phyloP scores from a whole-genome alignment of 2,113 vertebrate genomes.

The Epinephelus cyanopodus region DNA sequence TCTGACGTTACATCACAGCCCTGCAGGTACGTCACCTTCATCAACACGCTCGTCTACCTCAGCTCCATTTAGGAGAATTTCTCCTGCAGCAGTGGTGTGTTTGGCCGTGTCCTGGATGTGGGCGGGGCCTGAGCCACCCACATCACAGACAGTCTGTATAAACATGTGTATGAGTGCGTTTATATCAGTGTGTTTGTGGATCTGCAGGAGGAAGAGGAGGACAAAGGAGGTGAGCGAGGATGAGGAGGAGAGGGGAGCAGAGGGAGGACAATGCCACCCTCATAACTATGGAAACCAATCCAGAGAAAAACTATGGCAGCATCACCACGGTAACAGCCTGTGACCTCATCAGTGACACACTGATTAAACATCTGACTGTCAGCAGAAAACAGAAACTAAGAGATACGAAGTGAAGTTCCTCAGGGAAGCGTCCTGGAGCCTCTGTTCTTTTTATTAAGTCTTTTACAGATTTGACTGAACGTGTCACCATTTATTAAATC shows the following conservation, averaged over 20 bases:
- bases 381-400: neutral
- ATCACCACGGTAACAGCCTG: constrained; percentile 50
- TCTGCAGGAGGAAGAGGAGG: neutral
- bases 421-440: neutral
- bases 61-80: too few relatives aligned
- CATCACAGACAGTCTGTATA: too few relatives aligned
- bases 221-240: neutral
- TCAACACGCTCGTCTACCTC: too few relatives aligned
- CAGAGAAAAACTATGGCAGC: constrained; percentile 77
- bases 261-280: constrained; percentile 68
- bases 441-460: neutral
- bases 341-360: too few relatives aligned
- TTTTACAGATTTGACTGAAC: neutral
- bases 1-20: too few relatives aligned
- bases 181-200: neutral
- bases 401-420: neutral
- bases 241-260: constrained; percentile 44
- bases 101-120: too few relatives aligned
- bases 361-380: too few relatives aligned
- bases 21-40: too few relatives aligned
- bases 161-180: neutral
- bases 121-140: too few relatives aligned
- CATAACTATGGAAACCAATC: constrained; percentile 66
- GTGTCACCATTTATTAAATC: neutral
- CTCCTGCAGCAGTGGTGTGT: too few relatives aligned